Percentiles rank a stretch among this genome's conserved stretches.
phyloP scores from a whole-genome alignment of 2,113 vertebrate species.

The Ictalurus punctatus region DNA sequence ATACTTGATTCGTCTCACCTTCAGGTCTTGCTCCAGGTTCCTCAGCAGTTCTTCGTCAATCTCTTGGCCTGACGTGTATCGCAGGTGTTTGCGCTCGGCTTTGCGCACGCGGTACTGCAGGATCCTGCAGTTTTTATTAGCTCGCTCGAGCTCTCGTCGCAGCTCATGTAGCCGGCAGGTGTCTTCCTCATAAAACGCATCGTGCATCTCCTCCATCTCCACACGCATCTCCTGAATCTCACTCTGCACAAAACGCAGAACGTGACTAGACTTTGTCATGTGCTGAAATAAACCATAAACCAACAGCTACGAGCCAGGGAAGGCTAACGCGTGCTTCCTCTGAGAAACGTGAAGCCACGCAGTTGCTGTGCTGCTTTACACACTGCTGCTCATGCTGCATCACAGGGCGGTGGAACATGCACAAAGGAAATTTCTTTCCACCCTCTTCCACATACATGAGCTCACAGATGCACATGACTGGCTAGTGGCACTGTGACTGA shows the following conservation, averaged over 20 bases:
- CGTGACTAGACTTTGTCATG: background rate
- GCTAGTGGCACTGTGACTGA: background rate
- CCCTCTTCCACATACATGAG: background rate
- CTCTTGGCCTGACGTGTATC: conserved; percentile 89
- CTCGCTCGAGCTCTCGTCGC: conserved; percentile 93
- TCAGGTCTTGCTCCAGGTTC: conserved; percentile 96
- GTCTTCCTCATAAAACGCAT: conserved; percentile 97
- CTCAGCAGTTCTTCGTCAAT: conserved; percentile 91
- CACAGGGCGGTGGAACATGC: background rate
- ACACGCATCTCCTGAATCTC: conserved; percentile 96
- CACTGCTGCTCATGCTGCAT: background rate
- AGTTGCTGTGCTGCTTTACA: background rate
- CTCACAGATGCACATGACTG: background rate
- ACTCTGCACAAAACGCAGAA: conserved; percentile 65
- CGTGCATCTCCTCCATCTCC: conserved; percentile 99
- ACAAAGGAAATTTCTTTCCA: background rate
- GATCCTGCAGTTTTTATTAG: conserved; percentile 98
- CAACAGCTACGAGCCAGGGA: background rate
- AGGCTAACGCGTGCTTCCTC: background rate
- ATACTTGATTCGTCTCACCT: conserved; percentile 71
- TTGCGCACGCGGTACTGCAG: conserved; percentile 97
- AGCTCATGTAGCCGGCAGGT: conserved; percentile 97
- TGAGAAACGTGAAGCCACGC: background rate
- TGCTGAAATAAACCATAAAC: background rate
- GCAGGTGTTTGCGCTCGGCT: conserved; percentile 90